A percentile compares a stretch with the other conserved stretches of the same genome.
Evolutionary conservation across 1,140 invertebrate species (phyloP).

Genomic region (Scaptodrosophila lebanonensis): DNA sequence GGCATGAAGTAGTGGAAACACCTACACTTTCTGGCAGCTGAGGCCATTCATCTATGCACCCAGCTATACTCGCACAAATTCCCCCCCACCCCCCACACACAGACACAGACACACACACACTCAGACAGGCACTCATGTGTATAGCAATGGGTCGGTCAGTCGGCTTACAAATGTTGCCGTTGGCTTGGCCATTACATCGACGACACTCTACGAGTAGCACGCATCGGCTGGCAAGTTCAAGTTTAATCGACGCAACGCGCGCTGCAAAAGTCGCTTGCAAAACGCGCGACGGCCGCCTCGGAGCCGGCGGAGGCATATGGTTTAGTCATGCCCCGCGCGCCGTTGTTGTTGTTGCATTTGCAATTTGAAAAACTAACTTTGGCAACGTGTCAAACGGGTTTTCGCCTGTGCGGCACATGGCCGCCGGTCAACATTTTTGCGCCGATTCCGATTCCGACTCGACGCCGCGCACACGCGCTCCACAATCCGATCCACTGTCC

Average conservation of each 20-base stretch:
- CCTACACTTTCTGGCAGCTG: too few relatives aligned
- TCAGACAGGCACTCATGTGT: too few relatives aligned
- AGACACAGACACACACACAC: too few relatives aligned
- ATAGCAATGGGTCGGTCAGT: conserved; percentile 17
- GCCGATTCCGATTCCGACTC: conserved; percentile 1
- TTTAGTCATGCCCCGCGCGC: too few relatives aligned
- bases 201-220: conserved; percentile 16
- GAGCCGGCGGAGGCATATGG: conserved; percentile 48
- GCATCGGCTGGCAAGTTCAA: conserved; percentile 62
- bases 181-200: too few relatives aligned
- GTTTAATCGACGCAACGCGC: conserved; percentile 47
- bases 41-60: too few relatives aligned
- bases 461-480: conserved; percentile 34
- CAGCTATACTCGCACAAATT: too few relatives aligned
- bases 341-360: too few relatives aligned
- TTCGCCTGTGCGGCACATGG: conserved; percentile 48
- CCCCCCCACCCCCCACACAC: too few relatives aligned
- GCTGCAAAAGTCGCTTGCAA: conserved; percentile 38
- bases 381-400: conserved; percentile 67
- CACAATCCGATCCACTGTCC: conserved; percentile 30
- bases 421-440: conserved; percentile 57
- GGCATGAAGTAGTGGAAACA: too few relatives aligned
- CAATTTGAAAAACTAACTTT: conserved; percentile 51
- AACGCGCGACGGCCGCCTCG: too few relatives aligned
- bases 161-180: not conserved